Base-by-base conservation (phyloP, 2,888 invertebrate species). In the Dryococelus australis region DNA sequence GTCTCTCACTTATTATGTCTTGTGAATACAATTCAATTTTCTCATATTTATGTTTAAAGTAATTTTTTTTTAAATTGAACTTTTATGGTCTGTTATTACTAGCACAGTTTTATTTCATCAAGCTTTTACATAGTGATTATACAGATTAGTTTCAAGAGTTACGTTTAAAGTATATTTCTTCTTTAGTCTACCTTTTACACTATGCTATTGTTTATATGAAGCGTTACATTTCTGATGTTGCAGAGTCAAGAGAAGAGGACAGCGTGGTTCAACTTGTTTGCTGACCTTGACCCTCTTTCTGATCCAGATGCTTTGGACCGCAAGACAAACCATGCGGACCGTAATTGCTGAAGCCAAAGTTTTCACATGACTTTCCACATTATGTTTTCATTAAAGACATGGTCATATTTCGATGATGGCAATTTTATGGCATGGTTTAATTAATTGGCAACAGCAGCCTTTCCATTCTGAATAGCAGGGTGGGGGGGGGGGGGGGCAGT, bases 281-380 rank as follows among this genome's bases (percentile, higher is more conserved):
- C 98, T 79, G 98, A 98, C 92, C 93, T 99, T 88, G 98, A 99
- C 93, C 98, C 98, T 0, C 93, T 98, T 65, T 95, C 97, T 20
- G 98, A 98, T 93, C 97, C 97, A 80, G 97, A 97, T 90, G 92
- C 92, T 5, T 90, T 93, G 86, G 92, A 92, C 13, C 87, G 87
- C 80, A 91, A 92, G 89, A 91, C 91, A 86, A 88, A 88, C 10
- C 90, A 88, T 78, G 90, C 90, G 43, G 92, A 91, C 86, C 90
- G 92, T 43, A 90, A 90, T 43, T 90, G 90, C 89, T 90, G 87
- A 90, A 83, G 8, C 28, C 83, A 83, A 27, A 35, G 16, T 65
- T n/a, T 65, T 65, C 16, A 4, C 16, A 4, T 8, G 65, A 65
- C 24, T 65, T 10, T n/a, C 20, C n/a, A 65, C n/a, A n/a, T 16